Base-by-base conservation (phyloP, 2,113 vertebrate genomes). In the Tenrec ecaudatus region DNA sequence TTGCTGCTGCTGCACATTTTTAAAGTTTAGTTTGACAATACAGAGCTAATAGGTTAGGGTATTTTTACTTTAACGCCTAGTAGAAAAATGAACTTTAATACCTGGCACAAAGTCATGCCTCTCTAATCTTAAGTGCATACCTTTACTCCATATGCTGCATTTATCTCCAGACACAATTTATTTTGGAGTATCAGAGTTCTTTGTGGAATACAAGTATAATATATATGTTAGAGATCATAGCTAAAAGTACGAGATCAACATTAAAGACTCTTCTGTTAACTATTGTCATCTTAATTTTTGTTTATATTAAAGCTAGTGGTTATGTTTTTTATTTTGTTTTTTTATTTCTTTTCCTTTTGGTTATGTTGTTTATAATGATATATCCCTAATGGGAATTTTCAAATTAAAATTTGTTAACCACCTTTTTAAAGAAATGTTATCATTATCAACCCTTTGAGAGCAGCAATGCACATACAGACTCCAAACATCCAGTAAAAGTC, bases 1-100 rank as follows among this genome's bases (percentile, higher is more conserved):
- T 88, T 89, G 92, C 33, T 80, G 31, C 76, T 92, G 31, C 40
- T 68, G 25, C 81, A 90, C 22, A 64, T 25, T 64, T 23, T 60
- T 20, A 53, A 60, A 9, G 2, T 81, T 84, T 66, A 81, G 22
- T 73, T 36, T 40, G 7, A 76, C 19, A 57, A 71, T 53, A 64
- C 27, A 89, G 64, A 92, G n/a, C 66, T 80, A 23, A 84, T 81
- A 33, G 36, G 22, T 82, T 75, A 29, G 82, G 66, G 2, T 69
- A n/a, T 75, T 82, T 90, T 64, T 86, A 29, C 53, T 89, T 71
- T 64, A 86, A 66, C 43, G 33, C 40, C 25, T 77, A 31, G 10
- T 80, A 68, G 64, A 71, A 38, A 22, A 82, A 78, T 58, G 76
- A 47, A 76, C 77, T 86, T 80, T n/a, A 73, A 38, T 91, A 19